These are phyloP conservation scores for Phymanthus crucifer DNA, from an alignment of 92 coral and sea anemone genomes.

Conservation along the genomic window DNA sequence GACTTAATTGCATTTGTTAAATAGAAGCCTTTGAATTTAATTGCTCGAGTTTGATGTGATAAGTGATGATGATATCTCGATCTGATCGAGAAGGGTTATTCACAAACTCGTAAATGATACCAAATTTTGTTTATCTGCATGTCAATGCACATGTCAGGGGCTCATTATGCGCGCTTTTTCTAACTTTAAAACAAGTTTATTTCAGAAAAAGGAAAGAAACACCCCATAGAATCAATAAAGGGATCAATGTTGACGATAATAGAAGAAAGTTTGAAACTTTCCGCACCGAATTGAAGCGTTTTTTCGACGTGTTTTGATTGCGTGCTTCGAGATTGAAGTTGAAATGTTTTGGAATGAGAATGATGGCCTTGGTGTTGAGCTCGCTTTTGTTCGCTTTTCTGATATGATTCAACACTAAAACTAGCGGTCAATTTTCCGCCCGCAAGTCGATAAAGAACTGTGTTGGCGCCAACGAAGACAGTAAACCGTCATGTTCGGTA, in stretches of 20 bases:
- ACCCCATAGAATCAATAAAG: neutral
- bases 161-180: slow-evolving; percentile 7
- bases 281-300: neutral
- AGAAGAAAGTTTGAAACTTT: neutral
- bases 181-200: slow-evolving; percentile 4
- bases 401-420: slow-evolving; percentile 23
- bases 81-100: slow-evolving; percentile 25
- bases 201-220: neutral
- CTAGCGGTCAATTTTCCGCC: slow-evolving; percentile 31
- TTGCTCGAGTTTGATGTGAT: slow-evolving; percentile 17
- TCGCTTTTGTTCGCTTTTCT: slow-evolving; percentile 16
- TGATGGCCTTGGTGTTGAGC: slow-evolving; percentile 19
- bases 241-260: neutral
- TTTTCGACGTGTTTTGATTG: slow-evolving; percentile 15
- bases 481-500: slow-evolving; percentile 17
- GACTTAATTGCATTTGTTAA: slow-evolving; percentile 19
- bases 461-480: slow-evolving; percentile 42
- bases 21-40: slow-evolving; percentile 23
- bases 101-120: slow-evolving; percentile 39
- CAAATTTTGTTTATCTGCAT: slow-evolving; percentile 25
- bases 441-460: slow-evolving; percentile 36
- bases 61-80: slow-evolving; percentile 19
- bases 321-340: slow-evolving; percentile 33
- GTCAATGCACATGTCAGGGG: slow-evolving; percentile 29
- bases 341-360: slow-evolving; percentile 44